phyloP scores from a whole-genome alignment of 2,113 vertebrate genomes.

The Pelvicachromis taeniatus region DNA sequence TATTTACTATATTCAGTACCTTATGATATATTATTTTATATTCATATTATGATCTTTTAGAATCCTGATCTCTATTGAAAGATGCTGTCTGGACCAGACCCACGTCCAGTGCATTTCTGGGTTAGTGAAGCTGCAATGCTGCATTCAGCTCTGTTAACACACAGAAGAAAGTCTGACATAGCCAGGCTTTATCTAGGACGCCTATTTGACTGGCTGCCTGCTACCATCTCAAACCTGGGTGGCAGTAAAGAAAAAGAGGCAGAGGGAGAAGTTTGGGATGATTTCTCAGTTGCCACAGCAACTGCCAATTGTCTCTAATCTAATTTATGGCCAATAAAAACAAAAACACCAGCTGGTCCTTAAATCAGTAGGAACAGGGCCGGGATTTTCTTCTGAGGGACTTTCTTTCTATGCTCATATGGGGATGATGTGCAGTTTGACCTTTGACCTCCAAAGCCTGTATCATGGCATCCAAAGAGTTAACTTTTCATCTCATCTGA shows the following conservation, averaged over 20 bases:
- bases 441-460: background rate
- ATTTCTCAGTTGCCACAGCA: background rate
- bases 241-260: background rate
- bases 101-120: background rate
- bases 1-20: background rate
- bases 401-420: background rate
- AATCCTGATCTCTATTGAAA: background rate
- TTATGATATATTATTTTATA: background rate
- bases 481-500: background rate
- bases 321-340: conserved; percentile 40
- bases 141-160: fast-evolving
- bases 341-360: conserved; percentile 45
- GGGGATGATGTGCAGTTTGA: background rate
- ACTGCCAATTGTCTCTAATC: conserved; percentile 28
- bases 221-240: background rate
- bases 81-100: background rate
- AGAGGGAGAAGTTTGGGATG: background rate
- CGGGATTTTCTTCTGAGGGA: background rate
- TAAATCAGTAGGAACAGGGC: background rate
- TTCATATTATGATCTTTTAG: background rate
- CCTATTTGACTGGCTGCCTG: background rate
- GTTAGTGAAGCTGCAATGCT: background rate
- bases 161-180: background rate
- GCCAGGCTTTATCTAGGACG: background rate
- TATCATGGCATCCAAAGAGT: background rate